A percentile compares a stretch with the other conserved stretches of the same genome.
phyloP scores from a whole-genome alignment of 2,797 vertebrate genomes.

The Falco columbarius region DNA sequence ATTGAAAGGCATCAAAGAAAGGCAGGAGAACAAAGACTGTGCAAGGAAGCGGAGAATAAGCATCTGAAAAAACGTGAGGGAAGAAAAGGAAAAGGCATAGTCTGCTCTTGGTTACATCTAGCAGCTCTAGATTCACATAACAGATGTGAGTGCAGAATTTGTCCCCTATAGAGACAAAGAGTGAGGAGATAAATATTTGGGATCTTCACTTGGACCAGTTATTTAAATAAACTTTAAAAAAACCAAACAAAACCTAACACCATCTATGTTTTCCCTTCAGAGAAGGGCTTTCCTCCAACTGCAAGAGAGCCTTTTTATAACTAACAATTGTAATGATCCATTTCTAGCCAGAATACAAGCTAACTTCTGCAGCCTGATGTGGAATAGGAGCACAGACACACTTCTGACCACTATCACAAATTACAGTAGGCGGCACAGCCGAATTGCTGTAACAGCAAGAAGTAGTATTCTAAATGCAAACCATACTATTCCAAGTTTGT shows the following conservation, averaged over 20 bases:
- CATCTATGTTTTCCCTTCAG: not conserved
- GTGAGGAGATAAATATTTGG: not conserved
- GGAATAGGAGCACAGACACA: not conserved
- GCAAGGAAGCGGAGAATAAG: not conserved
- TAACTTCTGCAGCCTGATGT: not conserved
- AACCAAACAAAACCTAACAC: not conserved
- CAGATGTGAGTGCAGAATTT: not conserved
- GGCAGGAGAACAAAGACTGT: constrained; percentile 42
- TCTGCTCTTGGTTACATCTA: not conserved
- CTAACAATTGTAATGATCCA: not conserved
- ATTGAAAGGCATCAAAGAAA: constrained; percentile 8
- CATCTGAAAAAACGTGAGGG: not conserved
- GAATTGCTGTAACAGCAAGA: not conserved
- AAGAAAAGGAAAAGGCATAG: not conserved
- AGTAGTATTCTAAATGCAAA: not conserved
- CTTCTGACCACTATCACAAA: not conserved
- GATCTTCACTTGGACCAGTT: not conserved
- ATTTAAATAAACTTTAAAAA: not conserved
- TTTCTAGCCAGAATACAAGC: not conserved
- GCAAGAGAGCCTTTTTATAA: not conserved
- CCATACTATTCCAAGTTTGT: not conserved
- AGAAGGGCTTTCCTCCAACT: not conserved
- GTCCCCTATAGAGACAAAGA: not conserved
- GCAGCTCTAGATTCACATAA: not conserved
- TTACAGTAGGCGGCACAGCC: not conserved